Conservation (phyloP, 2,113 vertebrate species). For the Arvicanthis niloticus region DNA sequence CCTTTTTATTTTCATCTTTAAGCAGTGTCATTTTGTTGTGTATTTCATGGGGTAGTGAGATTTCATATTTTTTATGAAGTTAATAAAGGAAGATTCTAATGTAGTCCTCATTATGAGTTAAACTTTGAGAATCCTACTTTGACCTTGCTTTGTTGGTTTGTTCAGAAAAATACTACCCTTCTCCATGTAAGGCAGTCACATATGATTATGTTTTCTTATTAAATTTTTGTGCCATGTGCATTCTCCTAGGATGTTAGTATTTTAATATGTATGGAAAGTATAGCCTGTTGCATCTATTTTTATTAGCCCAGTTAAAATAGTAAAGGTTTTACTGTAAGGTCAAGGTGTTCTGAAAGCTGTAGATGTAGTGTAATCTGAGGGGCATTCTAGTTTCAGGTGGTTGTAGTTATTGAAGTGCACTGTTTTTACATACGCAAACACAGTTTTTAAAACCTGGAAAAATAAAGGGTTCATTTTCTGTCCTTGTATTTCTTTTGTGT, state of each 20-base stretch:
- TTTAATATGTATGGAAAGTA: conserved; percentile 39
- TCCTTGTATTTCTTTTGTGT: conserved; percentile 57
- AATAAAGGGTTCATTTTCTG: conserved; percentile 54
- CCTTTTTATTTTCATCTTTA: not conserved
- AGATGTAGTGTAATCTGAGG: not conserved
- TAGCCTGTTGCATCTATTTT: conserved; percentile 31
- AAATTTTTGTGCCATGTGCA: not conserved
- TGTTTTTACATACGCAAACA: not conserved
- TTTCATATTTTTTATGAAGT: conserved; percentile 41
- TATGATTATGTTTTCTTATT: conserved; percentile 24
- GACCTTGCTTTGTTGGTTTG: conserved; percentile 16
- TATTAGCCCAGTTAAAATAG: conserved; percentile 23
- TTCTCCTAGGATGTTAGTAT: conserved; percentile 14
- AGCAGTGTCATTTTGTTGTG: conserved; percentile 24
- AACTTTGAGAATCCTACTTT: conserved; percentile 44
- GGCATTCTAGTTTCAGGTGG: not conserved
- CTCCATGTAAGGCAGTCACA: not conserved
- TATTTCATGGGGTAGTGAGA: conserved; percentile 22
- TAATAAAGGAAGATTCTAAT: conserved; percentile 34
- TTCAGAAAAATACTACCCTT: not conserved
- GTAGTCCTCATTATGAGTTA: conserved; percentile 13
- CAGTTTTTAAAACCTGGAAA: not conserved
- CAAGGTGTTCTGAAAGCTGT: not conserved
- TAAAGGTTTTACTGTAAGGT: not conserved
- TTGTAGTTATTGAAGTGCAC: not conserved